Conservation (phyloP, 2,888 invertebrate species). For the Leptura quadrifasciata region DNA sequence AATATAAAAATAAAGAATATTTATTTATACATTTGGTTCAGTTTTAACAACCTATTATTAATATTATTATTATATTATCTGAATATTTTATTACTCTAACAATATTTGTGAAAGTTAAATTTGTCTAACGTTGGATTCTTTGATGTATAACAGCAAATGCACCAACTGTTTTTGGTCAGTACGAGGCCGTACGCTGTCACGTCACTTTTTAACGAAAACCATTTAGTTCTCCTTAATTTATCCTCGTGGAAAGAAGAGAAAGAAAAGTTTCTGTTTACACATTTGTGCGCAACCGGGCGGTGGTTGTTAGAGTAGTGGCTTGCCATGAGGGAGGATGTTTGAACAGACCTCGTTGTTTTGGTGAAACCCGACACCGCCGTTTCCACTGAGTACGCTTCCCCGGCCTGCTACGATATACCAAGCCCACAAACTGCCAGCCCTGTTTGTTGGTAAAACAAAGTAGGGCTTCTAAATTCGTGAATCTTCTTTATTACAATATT, state of each 20-base stretch:
- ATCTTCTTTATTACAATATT: slow-evolving; percentile 33
- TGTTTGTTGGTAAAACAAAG: slow-evolving; percentile 48
- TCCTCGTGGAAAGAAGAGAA: slow-evolving; percentile 8
- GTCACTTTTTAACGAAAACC: slow-evolving; percentile 15
- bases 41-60: too few species aligned
- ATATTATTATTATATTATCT: too few species aligned
- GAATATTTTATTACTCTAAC: too few species aligned
- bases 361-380: slow-evolving; percentile 60
- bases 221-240: slow-evolving; percentile 13
- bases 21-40: too few species aligned
- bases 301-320: slow-evolving; percentile 31
- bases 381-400: slow-evolving; percentile 53
- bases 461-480: slow-evolving; percentile 40
- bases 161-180: neutral
- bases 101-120: neutral
- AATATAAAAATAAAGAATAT: too few species aligned
- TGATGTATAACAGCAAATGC: neutral
- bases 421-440: slow-evolving; percentile 42
- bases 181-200: neutral
- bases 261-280: slow-evolving; percentile 44
- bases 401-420: slow-evolving; percentile 44
- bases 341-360: slow-evolving; percentile 63
- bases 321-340: slow-evolving; percentile 36
- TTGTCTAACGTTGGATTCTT: neutral
- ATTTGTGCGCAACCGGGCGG: slow-evolving; percentile 30